Conservation (phyloP, 2,888 invertebrate species). For the Gymnocheta viridis region DNA sequence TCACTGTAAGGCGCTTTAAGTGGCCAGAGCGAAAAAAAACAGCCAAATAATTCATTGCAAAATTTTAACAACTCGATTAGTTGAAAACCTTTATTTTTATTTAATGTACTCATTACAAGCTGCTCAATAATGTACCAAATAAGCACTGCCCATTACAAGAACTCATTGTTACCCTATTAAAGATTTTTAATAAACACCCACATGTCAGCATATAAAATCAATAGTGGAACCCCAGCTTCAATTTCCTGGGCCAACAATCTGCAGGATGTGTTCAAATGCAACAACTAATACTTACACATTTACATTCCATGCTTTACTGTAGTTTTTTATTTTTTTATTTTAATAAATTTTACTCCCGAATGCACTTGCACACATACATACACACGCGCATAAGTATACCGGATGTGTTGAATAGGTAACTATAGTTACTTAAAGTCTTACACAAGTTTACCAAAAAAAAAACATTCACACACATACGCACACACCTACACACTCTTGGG, state of each 20-base stretch:
- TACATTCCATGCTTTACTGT: neutral
- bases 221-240: neutral
- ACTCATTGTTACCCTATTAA: slow-evolving; percentile 7
- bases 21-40: too few species aligned
- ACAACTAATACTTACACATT: neutral
- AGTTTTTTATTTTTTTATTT: neutral
- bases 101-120: too few species aligned
- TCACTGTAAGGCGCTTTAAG: too few species aligned
- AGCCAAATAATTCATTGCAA: too few species aligned
- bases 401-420: slow-evolving; percentile 48
- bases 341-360: neutral
- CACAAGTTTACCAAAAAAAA: too few species aligned
- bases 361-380: neutral
- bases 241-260: slow-evolving; percentile 13
- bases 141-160: too few species aligned
- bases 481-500: neutral
- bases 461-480: neutral
- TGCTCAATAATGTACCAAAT: too few species aligned
- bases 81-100: too few species aligned
- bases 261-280: slow-evolving; percentile 28
- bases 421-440: slow-evolving; percentile 37
- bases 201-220: neutral
- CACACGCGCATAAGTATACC: neutral
- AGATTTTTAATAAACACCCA: slow-evolving; percentile 14
- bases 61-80: too few species aligned